These are phyloP conservation scores for Atethmia centrago DNA, from an alignment of 2,888 invertebrate species.

Conservation along the genomic window DNA sequence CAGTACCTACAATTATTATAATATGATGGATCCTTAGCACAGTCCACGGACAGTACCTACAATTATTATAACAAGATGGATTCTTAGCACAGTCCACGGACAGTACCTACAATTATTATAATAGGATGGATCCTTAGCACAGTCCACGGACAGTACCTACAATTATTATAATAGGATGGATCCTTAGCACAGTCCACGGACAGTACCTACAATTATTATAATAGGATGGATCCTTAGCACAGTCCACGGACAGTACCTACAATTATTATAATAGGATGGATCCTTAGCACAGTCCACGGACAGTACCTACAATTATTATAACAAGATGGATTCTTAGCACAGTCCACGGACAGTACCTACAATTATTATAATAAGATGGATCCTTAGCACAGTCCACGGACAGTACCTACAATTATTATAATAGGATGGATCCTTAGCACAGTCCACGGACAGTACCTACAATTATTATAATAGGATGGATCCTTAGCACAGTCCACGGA, in stretches of 20 bases:
- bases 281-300: neutral
- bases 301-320: neutral
- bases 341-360: neutral
- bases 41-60: neutral
- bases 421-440: neutral
- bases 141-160: neutral
- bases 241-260: neutral
- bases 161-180: neutral
- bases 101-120: neutral
- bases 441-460: neutral
- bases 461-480: neutral
- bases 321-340: neutral
- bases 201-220: neutral
- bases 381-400: neutral
- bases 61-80: neutral
- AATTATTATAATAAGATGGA: neutral
- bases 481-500: neutral
- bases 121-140: neutral
- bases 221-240: neutral
- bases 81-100: neutral
- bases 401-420: neutral
- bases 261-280: neutral
- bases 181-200: neutral
- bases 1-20: neutral
- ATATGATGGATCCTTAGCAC: neutral